Base-by-base conservation (phyloP, 2,888 invertebrate species). In the Dicycla oo region DNA sequence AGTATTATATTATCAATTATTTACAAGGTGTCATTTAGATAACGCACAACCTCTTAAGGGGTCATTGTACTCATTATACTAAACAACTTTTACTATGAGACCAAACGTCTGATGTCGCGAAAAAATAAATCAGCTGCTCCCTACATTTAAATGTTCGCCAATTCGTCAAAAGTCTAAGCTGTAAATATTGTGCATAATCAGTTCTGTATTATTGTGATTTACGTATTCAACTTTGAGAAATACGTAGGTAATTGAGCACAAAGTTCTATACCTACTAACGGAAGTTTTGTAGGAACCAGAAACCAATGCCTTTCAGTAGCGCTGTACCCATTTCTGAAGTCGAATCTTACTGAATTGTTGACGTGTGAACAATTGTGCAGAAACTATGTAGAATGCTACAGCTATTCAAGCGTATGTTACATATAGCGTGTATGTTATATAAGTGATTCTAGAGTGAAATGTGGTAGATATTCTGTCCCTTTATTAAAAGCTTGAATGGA, bases 341-440 rank as follows among this genome's bases (percentile, higher is more conserved):
- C 2, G 0, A 23, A 34, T 67, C 62, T 75, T 75, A 56, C 43
- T 60, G 74, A 74, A 60, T 54, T 47, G 65, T 65, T 65, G n/a
- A 60, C 23, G 11, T 51, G 51, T 38, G 23, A 47, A 73, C 65
- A 60, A 47, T 54, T 61, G 73, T 54, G n/a, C n/a, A 13, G 64
- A 45, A 53, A 58, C 45, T 53, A n/a, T n/a, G 34, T 34, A 20
- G 51, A 45, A 30, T 30, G 45, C 13, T 30, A 23, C 15, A 34
- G 10, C 53, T 43, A 7, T 73, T 34, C 23, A 47, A 30, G 26
- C 2, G 11, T 51, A 4, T 8, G 3, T 4, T 40, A 40, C 11
- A 49, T 10, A n/a, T 11, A 47, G 8, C 8, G n/a, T n/a, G n/a
- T n/a, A n/a, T 26, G 1, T 51, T n/a, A 43, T 11, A 18, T 34